Evolutionary conservation across 1,140 invertebrate species (phyloP).

Genomic region (Tribolium castaneum): DNA sequence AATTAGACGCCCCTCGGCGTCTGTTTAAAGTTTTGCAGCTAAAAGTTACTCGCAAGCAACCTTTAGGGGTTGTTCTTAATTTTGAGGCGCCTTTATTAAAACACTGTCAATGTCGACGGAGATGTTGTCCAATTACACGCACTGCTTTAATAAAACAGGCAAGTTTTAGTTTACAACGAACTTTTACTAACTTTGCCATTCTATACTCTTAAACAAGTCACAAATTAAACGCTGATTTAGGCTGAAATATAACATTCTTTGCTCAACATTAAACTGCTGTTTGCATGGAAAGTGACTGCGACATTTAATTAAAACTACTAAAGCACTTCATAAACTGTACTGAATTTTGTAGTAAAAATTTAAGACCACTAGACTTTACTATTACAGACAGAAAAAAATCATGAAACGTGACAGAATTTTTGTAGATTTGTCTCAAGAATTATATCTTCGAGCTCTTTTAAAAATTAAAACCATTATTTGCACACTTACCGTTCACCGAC

Average conservation of each 20-base stretch:
- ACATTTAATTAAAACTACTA: too few relatives aligned
- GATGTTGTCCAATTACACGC: neutral
- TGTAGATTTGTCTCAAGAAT: too few relatives aligned
- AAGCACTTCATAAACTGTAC: too few relatives aligned
- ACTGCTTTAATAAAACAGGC: neutral
- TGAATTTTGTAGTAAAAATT: too few relatives aligned
- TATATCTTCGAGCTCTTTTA: too few relatives aligned
- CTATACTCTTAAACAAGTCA: neutral
- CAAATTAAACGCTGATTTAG: neutral
- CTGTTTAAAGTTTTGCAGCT: neutral
- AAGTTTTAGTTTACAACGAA: neutral
- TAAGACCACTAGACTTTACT: too few relatives aligned
- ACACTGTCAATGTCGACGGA: neutral
- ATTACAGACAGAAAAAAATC: too few relatives aligned
- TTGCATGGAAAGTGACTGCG: neutral
- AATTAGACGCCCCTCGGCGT: neutral
- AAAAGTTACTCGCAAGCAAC: neutral
- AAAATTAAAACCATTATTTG: too few relatives aligned
- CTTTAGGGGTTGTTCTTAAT: neutral
- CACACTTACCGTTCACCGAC: too few relatives aligned
- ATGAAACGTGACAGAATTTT: too few relatives aligned
- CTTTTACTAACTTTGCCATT: neutral
- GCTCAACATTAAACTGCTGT: neutral
- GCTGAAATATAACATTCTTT: neutral
- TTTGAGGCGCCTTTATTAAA: slow-evolving; percentile 1